phyloP scores from a whole-genome alignment of 2,113 vertebrate species.

The Hipposideros armiger region DNA sequence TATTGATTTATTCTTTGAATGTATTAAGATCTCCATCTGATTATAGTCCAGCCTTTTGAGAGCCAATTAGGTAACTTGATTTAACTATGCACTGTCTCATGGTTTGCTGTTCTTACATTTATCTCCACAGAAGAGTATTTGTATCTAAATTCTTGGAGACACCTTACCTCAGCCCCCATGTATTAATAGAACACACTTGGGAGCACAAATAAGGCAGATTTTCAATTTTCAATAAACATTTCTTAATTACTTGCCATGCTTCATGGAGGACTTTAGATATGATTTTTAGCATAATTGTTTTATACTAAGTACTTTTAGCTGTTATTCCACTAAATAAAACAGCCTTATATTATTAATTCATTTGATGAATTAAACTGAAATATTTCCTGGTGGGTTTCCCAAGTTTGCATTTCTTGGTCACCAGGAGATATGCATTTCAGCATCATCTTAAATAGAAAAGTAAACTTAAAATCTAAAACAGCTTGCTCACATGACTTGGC shows the following conservation, averaged over 20 bases:
- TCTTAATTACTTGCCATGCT: not conserved
- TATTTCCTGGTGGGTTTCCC: constrained; percentile 33
- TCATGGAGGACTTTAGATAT: not conserved
- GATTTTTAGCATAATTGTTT: constrained; percentile 35
- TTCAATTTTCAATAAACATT: not conserved
- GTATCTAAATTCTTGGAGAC: not conserved
- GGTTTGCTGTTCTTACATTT: not conserved
- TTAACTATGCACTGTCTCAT: not conserved
- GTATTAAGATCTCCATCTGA: not conserved
- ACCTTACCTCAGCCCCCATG: not conserved
- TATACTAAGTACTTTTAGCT: constrained; percentile 27
- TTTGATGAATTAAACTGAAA: constrained; percentile 53
- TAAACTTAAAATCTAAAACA: constrained; percentile 58
- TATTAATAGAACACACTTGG: constrained; percentile 51
- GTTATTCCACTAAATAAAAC: not conserved
- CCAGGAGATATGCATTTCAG: not conserved
- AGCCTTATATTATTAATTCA: not conserved
- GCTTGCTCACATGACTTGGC: not conserved
- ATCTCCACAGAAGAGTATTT: not conserved
- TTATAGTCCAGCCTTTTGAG: not conserved
- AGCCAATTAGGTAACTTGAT: not conserved
- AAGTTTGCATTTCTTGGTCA: constrained; percentile 23
- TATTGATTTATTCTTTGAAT: not conserved
- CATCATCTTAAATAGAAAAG: constrained; percentile 40
- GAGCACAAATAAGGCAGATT: constrained; percentile 31